Evolutionary conservation across 2,113 vertebrate genomes (phyloP).

Genomic region (Marcusenius ussheri): DNA sequence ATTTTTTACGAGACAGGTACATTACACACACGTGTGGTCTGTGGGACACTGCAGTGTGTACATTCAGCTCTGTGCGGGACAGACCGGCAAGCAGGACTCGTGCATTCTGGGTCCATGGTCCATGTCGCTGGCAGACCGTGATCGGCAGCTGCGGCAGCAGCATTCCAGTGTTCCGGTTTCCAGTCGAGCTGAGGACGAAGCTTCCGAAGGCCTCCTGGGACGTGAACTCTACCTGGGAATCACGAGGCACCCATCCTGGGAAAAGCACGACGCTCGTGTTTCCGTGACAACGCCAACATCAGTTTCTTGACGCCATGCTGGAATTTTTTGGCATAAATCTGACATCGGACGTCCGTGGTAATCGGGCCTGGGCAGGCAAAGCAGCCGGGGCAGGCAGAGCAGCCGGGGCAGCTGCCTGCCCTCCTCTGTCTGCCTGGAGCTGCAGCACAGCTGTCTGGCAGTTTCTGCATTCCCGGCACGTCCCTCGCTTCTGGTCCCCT

Average conservation of each 20-base stretch:
- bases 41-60: neutral
- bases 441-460: neutral
- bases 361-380: neutral
- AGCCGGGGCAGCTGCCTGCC: neutral
- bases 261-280: neutral
- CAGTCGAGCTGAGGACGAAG: neutral
- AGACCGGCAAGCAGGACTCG: neutral
- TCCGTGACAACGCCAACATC: neutral
- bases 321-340: neutral
- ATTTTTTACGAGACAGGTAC: neutral
- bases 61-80: neutral
- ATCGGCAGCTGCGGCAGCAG: neutral
- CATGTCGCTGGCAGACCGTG: neutral
- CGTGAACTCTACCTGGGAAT: neutral
- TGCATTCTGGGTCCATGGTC: neutral
- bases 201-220: neutral
- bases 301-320: neutral
- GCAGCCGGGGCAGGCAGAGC: neutral
- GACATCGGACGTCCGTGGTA: neutral
- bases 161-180: neutral
- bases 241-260: neutral
- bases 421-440: neutral
- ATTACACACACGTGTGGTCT: neutral
- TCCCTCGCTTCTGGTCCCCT: neutral
- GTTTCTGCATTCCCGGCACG: neutral